Evolutionary conservation across 2,113 vertebrate species (phyloP).

Genomic region (Phalacrocorax aristotelis): DNA sequence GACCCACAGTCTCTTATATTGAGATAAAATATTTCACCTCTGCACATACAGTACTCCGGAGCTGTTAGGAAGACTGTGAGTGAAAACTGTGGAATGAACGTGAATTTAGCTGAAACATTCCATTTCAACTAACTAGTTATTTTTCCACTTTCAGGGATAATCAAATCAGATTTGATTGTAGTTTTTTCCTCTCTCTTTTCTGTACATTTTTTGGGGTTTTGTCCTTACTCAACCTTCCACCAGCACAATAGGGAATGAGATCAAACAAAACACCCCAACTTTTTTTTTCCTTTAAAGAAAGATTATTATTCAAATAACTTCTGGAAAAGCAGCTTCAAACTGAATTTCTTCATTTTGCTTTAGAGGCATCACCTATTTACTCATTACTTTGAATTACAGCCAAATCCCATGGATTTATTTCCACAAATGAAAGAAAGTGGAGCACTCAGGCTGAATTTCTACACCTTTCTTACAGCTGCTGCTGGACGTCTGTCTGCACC

Average conservation of each 20-base stretch:
- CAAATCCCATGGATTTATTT: rapidly evolving
- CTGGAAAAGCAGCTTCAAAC: neutral
- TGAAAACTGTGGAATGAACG: neutral
- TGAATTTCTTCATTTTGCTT: neutral
- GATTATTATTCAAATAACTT: neutral
- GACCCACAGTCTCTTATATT: neutral
- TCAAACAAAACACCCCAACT: no score
- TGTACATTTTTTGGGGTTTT: neutral
- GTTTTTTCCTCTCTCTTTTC: neutral
- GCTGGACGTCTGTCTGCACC: rapidly evolving
- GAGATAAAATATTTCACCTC: neutral
- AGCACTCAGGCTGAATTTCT: rapidly evolving
- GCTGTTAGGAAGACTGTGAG: neutral
- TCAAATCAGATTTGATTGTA: neutral
- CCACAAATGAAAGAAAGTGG: rapidly evolving
- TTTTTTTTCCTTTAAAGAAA: neutral
- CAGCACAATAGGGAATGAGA: neutral
- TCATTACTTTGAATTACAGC: rapidly evolving
- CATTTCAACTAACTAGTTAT: neutral
- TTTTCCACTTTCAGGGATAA: neutral
- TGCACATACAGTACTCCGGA: neutral
- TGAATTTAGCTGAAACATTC: neutral
- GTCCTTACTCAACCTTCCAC: neutral
- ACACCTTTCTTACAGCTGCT: rapidly evolving
- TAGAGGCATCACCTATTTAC: rapidly evolving